Evolutionary conservation across 2,797 vertebrate species (phyloP).

Genomic region (Sebastes taczanowskii): DNA sequence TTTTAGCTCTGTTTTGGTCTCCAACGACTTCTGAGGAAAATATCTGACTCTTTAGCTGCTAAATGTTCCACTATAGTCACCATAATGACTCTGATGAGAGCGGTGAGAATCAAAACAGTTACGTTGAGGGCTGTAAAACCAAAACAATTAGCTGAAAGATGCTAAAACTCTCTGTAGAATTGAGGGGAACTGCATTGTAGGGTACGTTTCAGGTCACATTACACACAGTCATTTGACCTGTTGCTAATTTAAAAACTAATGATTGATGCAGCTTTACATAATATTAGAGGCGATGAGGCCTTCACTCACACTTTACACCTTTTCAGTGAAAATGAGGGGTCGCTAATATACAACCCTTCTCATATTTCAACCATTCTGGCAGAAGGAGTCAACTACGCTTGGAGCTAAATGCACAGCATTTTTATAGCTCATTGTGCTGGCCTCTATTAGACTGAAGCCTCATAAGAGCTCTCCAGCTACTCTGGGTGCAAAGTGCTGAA

Average conservation of each 20-base stretch:
- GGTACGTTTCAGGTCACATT: neutral
- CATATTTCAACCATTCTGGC: neutral
- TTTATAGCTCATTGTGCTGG: neutral
- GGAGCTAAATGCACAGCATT: neutral
- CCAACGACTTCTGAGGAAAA: neutral
- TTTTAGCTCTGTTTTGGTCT: neutral
- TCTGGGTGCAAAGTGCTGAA: neutral
- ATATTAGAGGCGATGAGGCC: neutral
- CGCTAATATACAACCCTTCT: neutral
- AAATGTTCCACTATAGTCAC: neutral
- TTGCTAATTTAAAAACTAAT: neutral
- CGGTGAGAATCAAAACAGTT: neutral
- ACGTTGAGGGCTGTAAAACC: neutral
- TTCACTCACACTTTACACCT: neutral
- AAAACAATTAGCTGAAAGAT: neutral
- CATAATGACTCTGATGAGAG: neutral
- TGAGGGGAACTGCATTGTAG: neutral
- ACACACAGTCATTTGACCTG: neutral
- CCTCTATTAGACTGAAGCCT: neutral
- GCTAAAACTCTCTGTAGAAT: neutral
- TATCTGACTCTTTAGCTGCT: neutral
- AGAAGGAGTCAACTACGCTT: neutral
- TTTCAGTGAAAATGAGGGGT: neutral
- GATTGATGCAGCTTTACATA: neutral
- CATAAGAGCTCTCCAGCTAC: constrained; percentile 3